phyloP scores from a whole-genome alignment of 2,888 invertebrate species.

The Hermodice carunculata region DNA sequence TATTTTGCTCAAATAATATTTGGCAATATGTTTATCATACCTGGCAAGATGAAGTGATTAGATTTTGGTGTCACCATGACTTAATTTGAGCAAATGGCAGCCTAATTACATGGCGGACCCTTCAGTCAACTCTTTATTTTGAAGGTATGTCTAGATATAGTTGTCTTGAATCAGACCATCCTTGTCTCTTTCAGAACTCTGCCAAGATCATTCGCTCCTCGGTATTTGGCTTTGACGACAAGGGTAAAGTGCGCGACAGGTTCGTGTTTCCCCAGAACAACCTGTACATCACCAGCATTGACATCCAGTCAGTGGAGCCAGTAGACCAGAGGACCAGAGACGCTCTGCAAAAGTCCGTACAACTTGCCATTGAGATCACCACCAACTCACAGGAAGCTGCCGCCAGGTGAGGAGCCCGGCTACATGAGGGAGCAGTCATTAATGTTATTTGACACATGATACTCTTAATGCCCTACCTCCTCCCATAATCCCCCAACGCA shows the following conservation, averaged over 20 bases:
- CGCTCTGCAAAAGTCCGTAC: conserved; percentile 72
- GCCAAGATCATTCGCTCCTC: conserved; percentile 71
- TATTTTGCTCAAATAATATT: too few species aligned
- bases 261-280: conserved; percentile 71
- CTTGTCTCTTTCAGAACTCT: conserved; percentile 67
- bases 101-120: too few species aligned
- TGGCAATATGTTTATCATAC: too few species aligned
- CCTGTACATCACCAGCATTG: conserved; percentile 71
- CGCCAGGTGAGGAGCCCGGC: conserved; percentile 67
- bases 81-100: too few species aligned
- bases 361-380: conserved; percentile 73
- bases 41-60: too few species aligned
- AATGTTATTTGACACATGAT: too few species aligned
- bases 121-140: too few species aligned
- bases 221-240: conserved; percentile 72
- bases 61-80: too few species aligned
- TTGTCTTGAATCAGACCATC: too few species aligned
- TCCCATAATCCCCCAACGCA: too few species aligned
- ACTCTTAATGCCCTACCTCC: too few species aligned
- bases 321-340: conserved; percentile 73
- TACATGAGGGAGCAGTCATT: neutral
- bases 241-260: conserved; percentile 66
- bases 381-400: conserved; percentile 73
- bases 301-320: conserved; percentile 73
- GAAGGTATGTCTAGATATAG: too few species aligned